A percentile compares a stretch with the other conserved stretches of the same genome.
These are phyloP conservation scores for Microtus pennsylvanicus DNA, from an alignment of 2,113 vertebrate species.

Conservation along the genomic window DNA sequence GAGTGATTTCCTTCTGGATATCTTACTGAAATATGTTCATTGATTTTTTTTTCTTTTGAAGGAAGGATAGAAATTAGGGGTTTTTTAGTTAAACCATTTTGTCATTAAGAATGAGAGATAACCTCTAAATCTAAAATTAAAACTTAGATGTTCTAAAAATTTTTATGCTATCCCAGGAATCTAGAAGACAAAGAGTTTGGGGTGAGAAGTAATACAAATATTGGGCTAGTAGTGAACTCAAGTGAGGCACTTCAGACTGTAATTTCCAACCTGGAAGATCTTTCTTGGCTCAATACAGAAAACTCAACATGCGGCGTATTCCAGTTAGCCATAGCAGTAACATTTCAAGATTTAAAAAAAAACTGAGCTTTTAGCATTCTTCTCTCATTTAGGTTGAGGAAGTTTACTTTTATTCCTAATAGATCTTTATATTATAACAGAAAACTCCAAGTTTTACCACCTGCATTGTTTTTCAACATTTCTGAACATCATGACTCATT, in stretches of 20 bases:
- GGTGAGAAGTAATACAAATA: neutral
- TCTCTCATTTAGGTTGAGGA: neutral
- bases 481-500: conserved; percentile 36
- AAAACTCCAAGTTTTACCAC: neutral
- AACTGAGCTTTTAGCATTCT: neutral
- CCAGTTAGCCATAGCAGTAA: neutral
- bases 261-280: neutral
- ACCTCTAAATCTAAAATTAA: neutral
- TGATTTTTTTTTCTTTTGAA: neutral
- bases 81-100: neutral
- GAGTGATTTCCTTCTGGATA: neutral
- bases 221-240: neutral
- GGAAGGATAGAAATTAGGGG: neutral
- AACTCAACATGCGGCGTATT: neutral
- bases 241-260: neutral
- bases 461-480: conserved; percentile 20
- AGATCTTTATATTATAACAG: neutral
- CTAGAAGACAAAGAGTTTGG: neutral
- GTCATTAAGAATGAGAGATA: neutral
- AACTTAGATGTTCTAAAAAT: neutral
- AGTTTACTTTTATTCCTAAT: neutral
- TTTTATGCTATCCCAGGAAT: neutral
- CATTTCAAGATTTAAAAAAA: neutral
- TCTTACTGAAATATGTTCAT: neutral
- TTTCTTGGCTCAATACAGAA: neutral